Base-by-base conservation (phyloP, 2,888 invertebrate genomes). In the Busseola fusca region DNA sequence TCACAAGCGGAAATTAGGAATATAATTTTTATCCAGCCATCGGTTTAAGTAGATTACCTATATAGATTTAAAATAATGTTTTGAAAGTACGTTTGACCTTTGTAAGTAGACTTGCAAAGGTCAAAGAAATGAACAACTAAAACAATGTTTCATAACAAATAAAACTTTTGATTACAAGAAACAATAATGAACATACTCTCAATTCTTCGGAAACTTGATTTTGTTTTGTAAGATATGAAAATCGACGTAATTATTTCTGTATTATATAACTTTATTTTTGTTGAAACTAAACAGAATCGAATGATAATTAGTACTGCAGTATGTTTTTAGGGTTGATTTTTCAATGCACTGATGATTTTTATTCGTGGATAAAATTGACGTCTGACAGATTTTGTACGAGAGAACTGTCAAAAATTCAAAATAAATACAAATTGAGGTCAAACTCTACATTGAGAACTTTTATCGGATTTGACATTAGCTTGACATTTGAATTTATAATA, bases 81-180 rank as follows among this genome's bases (percentile, higher is more conserved):
- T 4, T 12, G 4, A 30, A 42, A 30, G 4, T 18, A 10, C n/a
- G n/a, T n/a, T n/a, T n/a, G n/a, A n/a, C n/a, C n/a, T n/a, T n/a
- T n/a, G n/a, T 16, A 37, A 14, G 30, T 57, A n/a, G 16, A 37
- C 72, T 45, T 18, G 21, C 16, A 56, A 45, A 45, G 6, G 18
- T 37, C 45, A 25, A 50, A 74, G n/a, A 71, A 71, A 25, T 25
- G 1, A 50, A n/a, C 12, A 52, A 75, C 45, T 42, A 75, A 52
- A n/a, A 3, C 27, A 57, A 74, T 16, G n/a, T 45, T 74, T n/a
- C 25, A 34, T 12, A 6, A 60, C 7, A 67, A 67, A 54, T 54
- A 54, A 30, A 66, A 76, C n/a, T 54, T 75, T 76, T 76, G 54
- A 12, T 66, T 25, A 54, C 45, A 65, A 45, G 42, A 45, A 72